Evolutionary conservation across 2,888 invertebrate genomes (phyloP).

Genomic region (Gryllus longicercus): DNA sequence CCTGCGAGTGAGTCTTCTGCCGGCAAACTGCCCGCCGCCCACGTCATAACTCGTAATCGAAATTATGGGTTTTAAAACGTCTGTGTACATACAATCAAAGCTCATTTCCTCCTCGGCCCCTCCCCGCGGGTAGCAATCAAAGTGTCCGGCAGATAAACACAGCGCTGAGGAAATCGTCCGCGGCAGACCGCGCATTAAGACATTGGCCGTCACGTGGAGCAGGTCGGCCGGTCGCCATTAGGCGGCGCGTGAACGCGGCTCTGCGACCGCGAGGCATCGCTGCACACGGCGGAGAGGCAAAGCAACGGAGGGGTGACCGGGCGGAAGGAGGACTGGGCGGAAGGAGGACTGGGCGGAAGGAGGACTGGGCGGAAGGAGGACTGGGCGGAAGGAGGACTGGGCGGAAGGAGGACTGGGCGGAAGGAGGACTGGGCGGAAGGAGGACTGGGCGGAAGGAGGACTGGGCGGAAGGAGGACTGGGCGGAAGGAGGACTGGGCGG

Average conservation of each 20-base stretch:
- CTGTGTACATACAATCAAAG: constrained; percentile 26
- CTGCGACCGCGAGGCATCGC: too few relatives aligned
- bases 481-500: too few relatives aligned
- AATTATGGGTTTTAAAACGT: constrained; percentile 23
- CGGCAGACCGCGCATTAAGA: constrained; percentile 21
- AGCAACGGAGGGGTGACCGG: too few relatives aligned
- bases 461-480: too few relatives aligned
- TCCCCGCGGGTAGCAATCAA: constrained; percentile 12
- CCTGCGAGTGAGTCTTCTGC: constrained; percentile 8
- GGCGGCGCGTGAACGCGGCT: neutral
- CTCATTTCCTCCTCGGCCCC: neutral
- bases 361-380: too few relatives aligned
- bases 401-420: too few relatives aligned
- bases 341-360: too few relatives aligned
- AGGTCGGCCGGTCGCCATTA: neutral
- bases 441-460: too few relatives aligned
- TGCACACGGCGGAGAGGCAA: too few relatives aligned
- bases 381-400: too few relatives aligned
- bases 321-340: too few relatives aligned
- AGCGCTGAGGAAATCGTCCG: neutral
- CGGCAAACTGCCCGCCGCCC: neutral
- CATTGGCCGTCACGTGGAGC: constrained; percentile 25
- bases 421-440: too few relatives aligned
- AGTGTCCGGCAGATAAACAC: constrained; percentile 3
- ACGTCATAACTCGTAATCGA: constrained; percentile 26